Conservation (phyloP, 2,797 vertebrate genomes). For the Gymnocypris eckloni region DNA sequence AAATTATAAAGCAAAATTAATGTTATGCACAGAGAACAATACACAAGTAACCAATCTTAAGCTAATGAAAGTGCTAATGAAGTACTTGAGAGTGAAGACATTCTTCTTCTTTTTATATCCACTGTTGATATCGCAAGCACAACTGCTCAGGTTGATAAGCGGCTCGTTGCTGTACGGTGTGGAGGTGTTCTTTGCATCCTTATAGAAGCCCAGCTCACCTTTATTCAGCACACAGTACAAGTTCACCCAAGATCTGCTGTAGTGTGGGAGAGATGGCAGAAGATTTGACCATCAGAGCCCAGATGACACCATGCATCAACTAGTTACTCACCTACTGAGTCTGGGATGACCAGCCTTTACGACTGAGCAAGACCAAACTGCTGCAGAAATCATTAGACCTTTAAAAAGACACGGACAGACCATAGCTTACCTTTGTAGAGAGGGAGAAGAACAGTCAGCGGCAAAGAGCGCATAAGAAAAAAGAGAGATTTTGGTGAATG, state of each 20-base stretch:
- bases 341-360: slow-evolving; percentile 54
- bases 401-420: slow-evolving; percentile 54
- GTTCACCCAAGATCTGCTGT: slow-evolving; percentile 94
- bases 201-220: slow-evolving; percentile 94
- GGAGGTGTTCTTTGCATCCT: slow-evolving; percentile 87
- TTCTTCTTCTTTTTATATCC: slow-evolving; percentile 99
- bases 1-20: slow-evolving; percentile 46
- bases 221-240: slow-evolving; percentile 95
- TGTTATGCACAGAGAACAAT: background rate
- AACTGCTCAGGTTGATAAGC: slow-evolving; percentile 84
- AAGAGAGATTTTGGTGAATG: slow-evolving; percentile 73
- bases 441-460: slow-evolving; percentile 71
- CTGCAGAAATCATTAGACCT: slow-evolving; percentile 60
- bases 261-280: slow-evolving; percentile 63
- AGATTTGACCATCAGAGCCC: slow-evolving; percentile 43
- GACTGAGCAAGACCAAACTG: slow-evolving; percentile 51
- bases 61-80: background rate
- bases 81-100: slow-evolving; percentile 94
- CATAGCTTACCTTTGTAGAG: slow-evolving; percentile 82
- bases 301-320: slow-evolving; percentile 24
- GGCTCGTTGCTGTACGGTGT: slow-evolving; percentile 88
- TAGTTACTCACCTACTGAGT: slow-evolving; percentile 81
- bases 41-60: background rate
- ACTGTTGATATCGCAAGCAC: slow-evolving; percentile 88
- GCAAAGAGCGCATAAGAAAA: slow-evolving; percentile 57